Conservation (phyloP, 2,888 invertebrate species). For the Lepeophtheirus nordmannii region DNA sequence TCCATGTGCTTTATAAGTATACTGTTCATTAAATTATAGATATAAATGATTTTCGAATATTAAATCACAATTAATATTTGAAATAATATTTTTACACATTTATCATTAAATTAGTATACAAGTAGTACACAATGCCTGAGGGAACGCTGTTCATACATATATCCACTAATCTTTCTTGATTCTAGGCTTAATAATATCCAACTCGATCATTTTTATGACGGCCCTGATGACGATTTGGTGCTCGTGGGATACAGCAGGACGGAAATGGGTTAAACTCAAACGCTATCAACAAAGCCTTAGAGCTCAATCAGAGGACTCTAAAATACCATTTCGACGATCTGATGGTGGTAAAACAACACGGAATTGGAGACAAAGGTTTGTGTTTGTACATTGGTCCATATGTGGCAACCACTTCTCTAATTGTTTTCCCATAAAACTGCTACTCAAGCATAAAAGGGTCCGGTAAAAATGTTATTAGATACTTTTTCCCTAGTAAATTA, state of each 20-base stretch:
- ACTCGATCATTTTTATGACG: conserved; percentile 30
- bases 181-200: conserved; percentile 7
- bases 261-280: conserved; percentile 79
- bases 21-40: too few relatives aligned
- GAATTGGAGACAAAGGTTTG: conserved; percentile 66
- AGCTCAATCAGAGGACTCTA: conserved; percentile 44
- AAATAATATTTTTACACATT: too few relatives aligned
- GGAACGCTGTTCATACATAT: too few relatives aligned
- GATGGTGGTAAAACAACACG: conserved; percentile 49
- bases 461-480: neutral
- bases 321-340: conserved; percentile 39
- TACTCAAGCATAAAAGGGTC: neutral
- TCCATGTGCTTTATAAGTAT: too few relatives aligned
- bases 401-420: neutral
- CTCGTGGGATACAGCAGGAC: conserved; percentile 68
- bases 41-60: too few relatives aligned
- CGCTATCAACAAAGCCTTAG: conserved; percentile 65
- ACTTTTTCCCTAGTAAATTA: neutral
- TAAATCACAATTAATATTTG: too few relatives aligned
- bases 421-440: neutral
- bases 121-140: too few relatives aligned
- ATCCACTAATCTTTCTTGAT: neutral
- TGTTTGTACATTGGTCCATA: neutral
- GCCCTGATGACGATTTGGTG: conserved; percentile 66
- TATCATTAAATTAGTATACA: too few relatives aligned